phyloP scores from a whole-genome alignment of 2,888 invertebrate genomes.

The Lasioglossum vierecki region DNA sequence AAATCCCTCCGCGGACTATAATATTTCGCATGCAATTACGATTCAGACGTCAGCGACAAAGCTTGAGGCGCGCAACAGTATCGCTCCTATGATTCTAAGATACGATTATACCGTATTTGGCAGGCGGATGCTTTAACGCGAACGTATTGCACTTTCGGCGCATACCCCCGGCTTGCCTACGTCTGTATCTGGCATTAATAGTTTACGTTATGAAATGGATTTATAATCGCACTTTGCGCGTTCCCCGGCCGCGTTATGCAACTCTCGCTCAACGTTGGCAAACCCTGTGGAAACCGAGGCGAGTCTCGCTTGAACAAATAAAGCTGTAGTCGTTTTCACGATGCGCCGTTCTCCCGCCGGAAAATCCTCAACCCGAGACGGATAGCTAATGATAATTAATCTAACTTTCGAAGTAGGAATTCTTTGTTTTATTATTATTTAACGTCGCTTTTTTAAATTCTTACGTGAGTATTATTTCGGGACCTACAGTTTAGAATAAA shows the following conservation, averaged over 20 bases:
- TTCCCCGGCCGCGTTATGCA: slow-evolving; percentile 42
- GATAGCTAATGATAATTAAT: neutral
- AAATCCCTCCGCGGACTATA: slow-evolving; percentile 39
- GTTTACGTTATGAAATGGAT: slow-evolving; percentile 64
- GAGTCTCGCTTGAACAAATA: slow-evolving; percentile 1
- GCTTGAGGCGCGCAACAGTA: slow-evolving; percentile 51
- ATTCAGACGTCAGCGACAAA: slow-evolving; percentile 71
- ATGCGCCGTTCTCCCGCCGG: neutral
- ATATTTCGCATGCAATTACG: slow-evolving; percentile 70
- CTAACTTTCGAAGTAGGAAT: too few relatives aligned
- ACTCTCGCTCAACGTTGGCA: slow-evolving; percentile 6
- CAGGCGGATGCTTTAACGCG: slow-evolving; percentile 59
- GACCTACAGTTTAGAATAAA: too few relatives aligned
- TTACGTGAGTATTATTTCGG: too few relatives aligned
- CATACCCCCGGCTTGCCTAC: slow-evolving; percentile 26
- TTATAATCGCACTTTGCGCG: slow-evolving; percentile 58
- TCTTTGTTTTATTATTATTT: too few relatives aligned
- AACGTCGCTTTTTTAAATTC: too few relatives aligned
- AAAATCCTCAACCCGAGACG: neutral
- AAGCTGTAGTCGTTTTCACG: neutral
- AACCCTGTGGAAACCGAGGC: slow-evolving; percentile 29
- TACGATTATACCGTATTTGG: slow-evolving; percentile 66
- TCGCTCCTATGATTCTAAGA: slow-evolving; percentile 61
- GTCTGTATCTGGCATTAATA: slow-evolving; percentile 53
- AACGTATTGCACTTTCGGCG: slow-evolving; percentile 57